Percentiles rank a stretch among this genome's conserved stretches.
phyloP scores from a whole-genome alignment of 1,140 invertebrate species.

The Trypoxylus dichotomus region DNA sequence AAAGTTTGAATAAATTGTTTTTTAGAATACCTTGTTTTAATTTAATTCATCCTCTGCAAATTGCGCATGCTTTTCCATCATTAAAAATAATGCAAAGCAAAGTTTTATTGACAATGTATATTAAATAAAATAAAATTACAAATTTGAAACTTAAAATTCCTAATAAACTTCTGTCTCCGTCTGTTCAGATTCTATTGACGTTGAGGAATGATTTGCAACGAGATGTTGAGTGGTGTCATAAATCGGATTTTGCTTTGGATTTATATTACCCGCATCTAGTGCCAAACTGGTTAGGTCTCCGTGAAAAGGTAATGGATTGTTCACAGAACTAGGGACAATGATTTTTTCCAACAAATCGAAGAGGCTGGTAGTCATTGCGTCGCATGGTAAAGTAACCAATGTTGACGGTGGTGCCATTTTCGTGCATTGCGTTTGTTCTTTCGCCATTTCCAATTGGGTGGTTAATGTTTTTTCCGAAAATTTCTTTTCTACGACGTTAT shows the following conservation, averaged over 20 bases:
- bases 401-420: background rate
- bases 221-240: background rate
- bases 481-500: constrained; percentile 32
- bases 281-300: constrained; percentile 37
- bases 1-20: background rate
- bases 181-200: background rate
- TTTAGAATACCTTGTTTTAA: background rate
- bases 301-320: constrained; percentile 35
- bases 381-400: constrained; percentile 30
- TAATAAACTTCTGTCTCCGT: constrained; percentile 13
- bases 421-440: constrained; percentile 33
- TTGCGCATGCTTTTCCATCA: too few relatives aligned
- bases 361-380: constrained; percentile 36
- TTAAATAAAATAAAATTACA: background rate
- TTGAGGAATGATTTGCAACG: background rate
- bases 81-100: background rate
- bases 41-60: background rate
- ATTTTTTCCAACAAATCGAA: constrained; percentile 37
- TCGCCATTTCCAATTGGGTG: constrained; percentile 32
- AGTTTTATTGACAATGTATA: background rate
- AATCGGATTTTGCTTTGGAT: background rate
- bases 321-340: constrained; percentile 30
- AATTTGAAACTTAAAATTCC: constrained; percentile 18
- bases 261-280: constrained; percentile 36
- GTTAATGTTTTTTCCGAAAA: constrained; percentile 30